A percentile compares a stretch with the other conserved stretches of the same genome.
Evolutionary conservation across 2,888 invertebrate genomes (phyloP).

Genomic region (Drosophila neonasuta): DNA sequence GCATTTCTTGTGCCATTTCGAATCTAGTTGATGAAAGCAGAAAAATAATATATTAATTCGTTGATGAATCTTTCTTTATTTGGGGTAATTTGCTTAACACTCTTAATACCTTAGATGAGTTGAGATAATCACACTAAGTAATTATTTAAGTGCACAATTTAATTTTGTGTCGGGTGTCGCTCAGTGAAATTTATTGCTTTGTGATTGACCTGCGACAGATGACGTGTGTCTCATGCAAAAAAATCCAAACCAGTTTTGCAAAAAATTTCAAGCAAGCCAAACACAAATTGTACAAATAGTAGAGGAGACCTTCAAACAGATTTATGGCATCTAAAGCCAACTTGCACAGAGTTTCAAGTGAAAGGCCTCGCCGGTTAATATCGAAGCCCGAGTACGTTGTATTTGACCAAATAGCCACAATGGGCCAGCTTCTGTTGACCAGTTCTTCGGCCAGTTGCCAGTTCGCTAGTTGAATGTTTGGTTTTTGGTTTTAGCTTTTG

Average conservation of each 20-base stretch:
- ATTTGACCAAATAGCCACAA: constrained; percentile 37
- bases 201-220: neutral
- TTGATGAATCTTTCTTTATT: neutral
- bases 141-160: neutral
- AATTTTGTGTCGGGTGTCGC: neutral
- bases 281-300: constrained; percentile 23
- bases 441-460: neutral
- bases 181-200: neutral
- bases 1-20: too few relatives aligned
- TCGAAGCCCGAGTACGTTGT: constrained; percentile 26
- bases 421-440: constrained; percentile 1
- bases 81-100: neutral
- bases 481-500: constrained; percentile 34
- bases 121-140: neutral
- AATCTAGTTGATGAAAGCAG: neutral
- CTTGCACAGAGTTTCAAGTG: constrained; percentile 45
- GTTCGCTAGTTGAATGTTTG: constrained; percentile 36
- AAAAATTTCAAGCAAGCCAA: constrained; percentile 35
- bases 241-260: constrained; percentile 21
- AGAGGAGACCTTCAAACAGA: constrained; percentile 53
- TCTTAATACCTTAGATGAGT: neutral
- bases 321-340: constrained; percentile 49
- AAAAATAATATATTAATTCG: too few relatives aligned
- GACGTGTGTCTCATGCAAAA: constrained; percentile 8
- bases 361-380: constrained; percentile 44